Percentiles rank a stretch among this genome's conserved stretches.
phyloP scores from a whole-genome alignment of 2,888 invertebrate genomes.

The Gortyna flavago region DNA sequence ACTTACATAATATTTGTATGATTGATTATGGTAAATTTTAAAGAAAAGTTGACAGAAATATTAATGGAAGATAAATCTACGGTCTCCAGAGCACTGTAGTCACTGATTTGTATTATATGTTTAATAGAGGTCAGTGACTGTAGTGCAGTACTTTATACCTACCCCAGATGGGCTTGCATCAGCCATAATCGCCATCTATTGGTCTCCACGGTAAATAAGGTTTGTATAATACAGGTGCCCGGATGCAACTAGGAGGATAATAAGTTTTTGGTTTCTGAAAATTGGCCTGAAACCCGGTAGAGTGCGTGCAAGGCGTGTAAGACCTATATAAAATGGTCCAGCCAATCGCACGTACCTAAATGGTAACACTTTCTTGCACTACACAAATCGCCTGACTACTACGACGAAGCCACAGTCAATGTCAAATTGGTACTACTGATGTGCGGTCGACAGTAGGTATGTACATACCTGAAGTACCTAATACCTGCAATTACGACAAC shows the following conservation, averaged over 20 bases:
- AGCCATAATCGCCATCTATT: constrained; percentile 15
- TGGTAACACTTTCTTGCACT: not conserved
- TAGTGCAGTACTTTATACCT: not conserved
- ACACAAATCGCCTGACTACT: not conserved
- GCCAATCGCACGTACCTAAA: not conserved
- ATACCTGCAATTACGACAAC: too few species aligned
- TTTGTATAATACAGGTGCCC: not conserved
- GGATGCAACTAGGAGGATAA: not conserved
- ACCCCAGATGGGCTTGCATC: not conserved
- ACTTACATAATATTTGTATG: not conserved
- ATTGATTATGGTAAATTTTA: not conserved
- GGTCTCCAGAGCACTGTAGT: too few species aligned
- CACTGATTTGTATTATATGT: too few species aligned
- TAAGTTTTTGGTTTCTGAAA: not conserved
- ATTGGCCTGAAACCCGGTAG: not conserved
- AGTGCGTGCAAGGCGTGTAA: not conserved
- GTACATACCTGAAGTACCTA: not conserved
- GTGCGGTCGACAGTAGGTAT: too few species aligned
- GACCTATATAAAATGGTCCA: too few species aligned
- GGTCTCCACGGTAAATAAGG: not conserved
- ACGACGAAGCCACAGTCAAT: too few species aligned
- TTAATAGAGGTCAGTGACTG: too few species aligned
- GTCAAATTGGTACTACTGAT: not conserved
- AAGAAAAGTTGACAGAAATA: not conserved
- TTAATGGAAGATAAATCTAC: not conserved